Conservation (phyloP, 2,797 vertebrate species). For the Mico argentatus region DNA sequence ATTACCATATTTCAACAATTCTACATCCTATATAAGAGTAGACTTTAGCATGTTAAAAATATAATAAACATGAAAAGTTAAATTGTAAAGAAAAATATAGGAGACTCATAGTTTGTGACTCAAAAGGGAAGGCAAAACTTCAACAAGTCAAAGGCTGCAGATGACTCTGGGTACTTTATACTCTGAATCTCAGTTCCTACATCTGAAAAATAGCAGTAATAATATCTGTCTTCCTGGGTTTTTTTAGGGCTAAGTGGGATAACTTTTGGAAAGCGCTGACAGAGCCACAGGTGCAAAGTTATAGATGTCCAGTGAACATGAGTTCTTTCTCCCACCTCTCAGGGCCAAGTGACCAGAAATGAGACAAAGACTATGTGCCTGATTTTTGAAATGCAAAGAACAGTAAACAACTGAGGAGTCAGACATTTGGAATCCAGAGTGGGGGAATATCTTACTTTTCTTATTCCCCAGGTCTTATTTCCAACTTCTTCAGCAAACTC, state of each 20-base stretch:
- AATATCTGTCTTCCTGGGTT: neutral
- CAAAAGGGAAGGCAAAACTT: neutral
- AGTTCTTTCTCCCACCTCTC: neutral
- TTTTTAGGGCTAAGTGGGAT: neutral
- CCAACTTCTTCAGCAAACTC: slow-evolving; percentile 90
- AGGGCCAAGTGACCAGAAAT: neutral
- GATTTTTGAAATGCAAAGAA: slow-evolving; percentile 40
- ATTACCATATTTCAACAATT: slow-evolving; percentile 13
- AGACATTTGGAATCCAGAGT: neutral
- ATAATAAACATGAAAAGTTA: slow-evolving; percentile 16
- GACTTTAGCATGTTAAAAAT: neutral
- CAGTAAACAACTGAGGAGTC: neutral
- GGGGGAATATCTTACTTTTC: slow-evolving; percentile 83
- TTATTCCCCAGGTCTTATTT: slow-evolving; percentile 88
- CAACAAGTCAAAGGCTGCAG: neutral
- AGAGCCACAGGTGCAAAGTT: neutral
- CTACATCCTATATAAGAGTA: neutral
- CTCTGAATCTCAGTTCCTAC: slow-evolving; percentile 31
- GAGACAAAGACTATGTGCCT: neutral
- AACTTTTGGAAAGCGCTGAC: slow-evolving; percentile 22
- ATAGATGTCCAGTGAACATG: neutral
- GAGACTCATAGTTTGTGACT: neutral
- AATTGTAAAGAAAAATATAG: slow-evolving; percentile 25
- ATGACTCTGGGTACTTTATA: neutral
- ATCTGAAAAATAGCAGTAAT: neutral